phyloP scores from a whole-genome alignment of 2,113 vertebrate genomes.

The Patagioenas fasciata region DNA sequence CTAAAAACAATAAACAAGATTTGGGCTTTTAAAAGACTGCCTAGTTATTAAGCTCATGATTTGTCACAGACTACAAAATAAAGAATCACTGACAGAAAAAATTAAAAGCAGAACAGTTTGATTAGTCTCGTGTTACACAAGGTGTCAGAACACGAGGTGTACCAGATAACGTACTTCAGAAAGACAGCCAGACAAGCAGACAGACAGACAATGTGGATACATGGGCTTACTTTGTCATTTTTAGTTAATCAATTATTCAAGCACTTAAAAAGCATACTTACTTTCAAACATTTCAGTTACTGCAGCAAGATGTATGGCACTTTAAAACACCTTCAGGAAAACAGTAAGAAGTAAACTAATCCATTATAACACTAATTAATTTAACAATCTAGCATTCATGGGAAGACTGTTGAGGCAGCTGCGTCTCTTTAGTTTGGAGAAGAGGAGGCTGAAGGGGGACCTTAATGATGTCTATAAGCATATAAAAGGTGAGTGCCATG shows the following conservation, averaged over 20 bases:
- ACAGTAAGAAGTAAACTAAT: not conserved
- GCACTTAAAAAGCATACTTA: constrained; percentile 50
- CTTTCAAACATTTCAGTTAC: constrained; percentile 80
- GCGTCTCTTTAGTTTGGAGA: no score
- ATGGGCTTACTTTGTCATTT: not conserved
- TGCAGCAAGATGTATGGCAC: constrained; percentile 75
- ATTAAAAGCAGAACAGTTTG: not conserved
- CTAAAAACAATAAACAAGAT: not conserved
- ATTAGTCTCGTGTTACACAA: not conserved
- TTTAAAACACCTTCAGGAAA: constrained; percentile 76
- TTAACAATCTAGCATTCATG: not conserved
- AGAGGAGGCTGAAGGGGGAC: no score
- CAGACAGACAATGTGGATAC: not conserved
- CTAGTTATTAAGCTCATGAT: not conserved
- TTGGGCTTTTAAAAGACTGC: not conserved
- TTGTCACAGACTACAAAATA: not conserved
- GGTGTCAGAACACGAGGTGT: not conserved
- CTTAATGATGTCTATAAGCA: no score
- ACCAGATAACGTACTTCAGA: not conserved
- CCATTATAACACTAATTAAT: not conserved
- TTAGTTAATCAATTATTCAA: not conserved
- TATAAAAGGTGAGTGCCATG: no score
- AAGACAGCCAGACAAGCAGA: not conserved
- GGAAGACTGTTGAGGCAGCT: no score
- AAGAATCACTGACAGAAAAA: not conserved